These are phyloP conservation scores for Daktulosphaira vitifoliae DNA, from an alignment of 1,140 invertebrate species.

Conservation along the genomic window DNA sequence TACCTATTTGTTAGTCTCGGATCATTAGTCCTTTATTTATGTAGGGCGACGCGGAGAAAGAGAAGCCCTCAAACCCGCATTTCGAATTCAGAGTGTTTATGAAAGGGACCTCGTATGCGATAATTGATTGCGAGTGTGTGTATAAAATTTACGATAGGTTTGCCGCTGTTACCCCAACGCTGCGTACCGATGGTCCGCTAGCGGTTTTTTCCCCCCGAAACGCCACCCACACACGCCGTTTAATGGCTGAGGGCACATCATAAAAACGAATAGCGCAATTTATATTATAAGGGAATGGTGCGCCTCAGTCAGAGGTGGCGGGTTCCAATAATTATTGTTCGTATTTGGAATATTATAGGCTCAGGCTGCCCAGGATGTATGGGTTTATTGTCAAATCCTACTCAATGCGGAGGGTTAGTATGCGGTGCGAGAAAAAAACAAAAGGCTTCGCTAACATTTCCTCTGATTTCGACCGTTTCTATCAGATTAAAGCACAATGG, in stretches of 20 bases:
- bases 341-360: background rate
- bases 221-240: constrained; percentile 11
- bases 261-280: constrained; percentile 26
- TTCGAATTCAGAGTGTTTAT: constrained; percentile 29
- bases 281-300: constrained; percentile 6
- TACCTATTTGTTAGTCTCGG: constrained; percentile 19
- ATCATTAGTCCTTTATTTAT: constrained; percentile 5
- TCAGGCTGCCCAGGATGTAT: too few species aligned
- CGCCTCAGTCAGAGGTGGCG: too few species aligned
- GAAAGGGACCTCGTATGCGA: constrained; percentile 27
- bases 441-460: too few species aligned
- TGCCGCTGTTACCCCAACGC: background rate
- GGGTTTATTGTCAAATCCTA: too few species aligned
- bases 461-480: too few species aligned
- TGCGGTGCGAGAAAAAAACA: too few species aligned
- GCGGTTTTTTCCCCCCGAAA: background rate
- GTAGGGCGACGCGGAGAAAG: too few species aligned
- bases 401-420: too few species aligned
- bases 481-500: too few species aligned
- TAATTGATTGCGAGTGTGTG: constrained; percentile 31
- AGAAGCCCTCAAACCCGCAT: constrained; percentile 8
- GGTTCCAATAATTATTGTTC: constrained; percentile 5
- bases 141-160: constrained; percentile 30
- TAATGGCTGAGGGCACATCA: constrained; percentile 22
- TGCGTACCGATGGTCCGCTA: background rate